phyloP scores from a whole-genome alignment of 2,113 vertebrate genomes.

The Actenoides lindsayi region DNA sequence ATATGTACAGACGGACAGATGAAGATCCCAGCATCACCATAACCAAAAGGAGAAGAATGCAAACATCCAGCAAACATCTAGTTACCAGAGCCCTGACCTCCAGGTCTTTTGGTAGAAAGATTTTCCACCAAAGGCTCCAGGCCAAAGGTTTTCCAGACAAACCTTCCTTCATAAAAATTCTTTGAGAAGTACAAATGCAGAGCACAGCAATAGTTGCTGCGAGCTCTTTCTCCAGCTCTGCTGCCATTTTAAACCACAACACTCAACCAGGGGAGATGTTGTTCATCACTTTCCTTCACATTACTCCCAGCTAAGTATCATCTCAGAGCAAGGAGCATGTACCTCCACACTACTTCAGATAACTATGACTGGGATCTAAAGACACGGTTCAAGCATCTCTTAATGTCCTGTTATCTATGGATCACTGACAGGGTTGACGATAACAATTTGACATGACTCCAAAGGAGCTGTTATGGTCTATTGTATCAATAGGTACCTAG shows the following conservation, averaged over 20 bases:
- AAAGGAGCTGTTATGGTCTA: constrained; percentile 43
- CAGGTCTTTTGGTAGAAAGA: not conserved
- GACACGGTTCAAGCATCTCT: constrained; percentile 4
- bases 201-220: not conserved
- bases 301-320: not conserved
- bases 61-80: not conserved
- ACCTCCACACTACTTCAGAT: not conserved
- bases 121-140: not conserved
- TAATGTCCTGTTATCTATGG: constrained; percentile 56
- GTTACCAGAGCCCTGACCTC: fast-evolving
- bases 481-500: constrained; percentile 45
- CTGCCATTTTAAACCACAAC: not conserved
- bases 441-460: constrained; percentile 9
- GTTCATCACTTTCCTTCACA: fast-evolving
- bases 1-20: not conserved
- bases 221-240: not conserved
- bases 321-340: not conserved
- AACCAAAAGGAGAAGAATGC: not conserved
- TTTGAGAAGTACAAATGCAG: not conserved
- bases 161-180: not conserved
- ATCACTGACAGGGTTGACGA: constrained; percentile 60
- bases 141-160: not conserved
- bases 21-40: not conserved
- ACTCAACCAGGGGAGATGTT: not conserved
- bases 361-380: not conserved